Base-by-base conservation (phyloP, 2,888 invertebrate species). In the Eucriotettix oculatus region DNA sequence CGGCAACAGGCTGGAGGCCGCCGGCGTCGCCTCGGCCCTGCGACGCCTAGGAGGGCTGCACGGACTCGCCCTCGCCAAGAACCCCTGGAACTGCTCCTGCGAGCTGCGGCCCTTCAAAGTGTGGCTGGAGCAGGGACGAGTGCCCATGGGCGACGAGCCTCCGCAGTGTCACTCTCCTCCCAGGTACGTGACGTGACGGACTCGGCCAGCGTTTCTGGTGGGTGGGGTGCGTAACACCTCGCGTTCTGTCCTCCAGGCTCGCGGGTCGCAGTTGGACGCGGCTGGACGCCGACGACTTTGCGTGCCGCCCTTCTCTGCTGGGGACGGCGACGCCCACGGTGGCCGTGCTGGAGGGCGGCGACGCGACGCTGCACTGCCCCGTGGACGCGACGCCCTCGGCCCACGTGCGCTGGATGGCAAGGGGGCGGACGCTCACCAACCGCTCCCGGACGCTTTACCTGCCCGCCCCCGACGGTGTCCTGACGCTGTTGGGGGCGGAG, bases 31-130 rank as follows among this genome's bases (percentile, higher is more conserved):
- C 14, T 79, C 80, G 44, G 81, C 84, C 12, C 75, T 90, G 62
- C 85, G 83, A 1, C 79, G 83, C 11, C 73, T 90, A 55, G 76
- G 82, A 64, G 83, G 81, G 64, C 73, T 90, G 58, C 85, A 87
- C 69, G 87, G 86, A 14, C 74, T 90, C 63, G 87, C 87, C 68
- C 72, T 90, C 64, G 82, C 85, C n/a, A 81, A 79, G 62, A 90
- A 90, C 72, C 86, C 85, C 0, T 90, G 90, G 88, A 86, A 88
- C 71, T 90, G 90, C 71, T 84, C 87, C 53, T 90, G 90, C 70
- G 78, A 79, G 41, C 71, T 90, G 62, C 76, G 87, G 59, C 86
- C 88, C 0, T 71, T 90, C 63, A 76, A 87, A 29, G 84, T 85
- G 67, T 90, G 89, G 90, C 86, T 90, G 86, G 73, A 85, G 63